A percentile compares a stretch with the other conserved stretches of the same genome.
Evolutionary conservation across 2,888 invertebrate species (phyloP).

Genomic region (Glaucopsyche alexis): DNA sequence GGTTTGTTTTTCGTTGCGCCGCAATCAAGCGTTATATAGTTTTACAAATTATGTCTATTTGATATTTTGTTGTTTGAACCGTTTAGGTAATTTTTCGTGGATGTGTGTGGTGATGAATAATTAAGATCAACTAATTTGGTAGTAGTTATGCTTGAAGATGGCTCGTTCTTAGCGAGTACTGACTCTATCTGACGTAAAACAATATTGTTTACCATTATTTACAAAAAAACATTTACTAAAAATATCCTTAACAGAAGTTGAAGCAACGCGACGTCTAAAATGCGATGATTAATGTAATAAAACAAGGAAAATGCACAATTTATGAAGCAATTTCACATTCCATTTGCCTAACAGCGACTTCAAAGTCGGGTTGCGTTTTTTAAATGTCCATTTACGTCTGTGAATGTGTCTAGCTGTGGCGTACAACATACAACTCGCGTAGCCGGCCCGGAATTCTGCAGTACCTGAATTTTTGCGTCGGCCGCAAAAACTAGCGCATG

Average conservation of each 20-base stretch:
- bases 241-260: not conserved
- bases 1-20: not conserved
- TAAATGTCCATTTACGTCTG: constrained; percentile 27
- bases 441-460: constrained; percentile 43
- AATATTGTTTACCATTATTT: not conserved
- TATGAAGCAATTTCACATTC: constrained; percentile 14
- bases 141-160: not conserved
- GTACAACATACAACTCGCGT: not conserved
- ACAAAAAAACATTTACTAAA: not conserved
- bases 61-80: constrained; percentile 9
- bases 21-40: not conserved
- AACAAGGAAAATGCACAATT: not conserved
- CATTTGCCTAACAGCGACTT: constrained; percentile 21
- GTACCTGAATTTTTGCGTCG: constrained; percentile 53
- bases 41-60: constrained; percentile 23
- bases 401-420: constrained; percentile 16
- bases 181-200: not conserved
- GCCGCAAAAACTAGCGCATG: constrained; percentile 47
- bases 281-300: constrained; percentile 19
- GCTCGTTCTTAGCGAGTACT: not conserved
- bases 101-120: constrained; percentile 9
- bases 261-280: constrained; percentile 13
- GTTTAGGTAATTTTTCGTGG: constrained; percentile 10
- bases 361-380: constrained; percentile 31
- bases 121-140: constrained; percentile 5